Evolutionary conservation across 2,113 vertebrate genomes (phyloP), one percentile per base, ranked within the genome.

Genomic region (Vidua macroura): DNA sequence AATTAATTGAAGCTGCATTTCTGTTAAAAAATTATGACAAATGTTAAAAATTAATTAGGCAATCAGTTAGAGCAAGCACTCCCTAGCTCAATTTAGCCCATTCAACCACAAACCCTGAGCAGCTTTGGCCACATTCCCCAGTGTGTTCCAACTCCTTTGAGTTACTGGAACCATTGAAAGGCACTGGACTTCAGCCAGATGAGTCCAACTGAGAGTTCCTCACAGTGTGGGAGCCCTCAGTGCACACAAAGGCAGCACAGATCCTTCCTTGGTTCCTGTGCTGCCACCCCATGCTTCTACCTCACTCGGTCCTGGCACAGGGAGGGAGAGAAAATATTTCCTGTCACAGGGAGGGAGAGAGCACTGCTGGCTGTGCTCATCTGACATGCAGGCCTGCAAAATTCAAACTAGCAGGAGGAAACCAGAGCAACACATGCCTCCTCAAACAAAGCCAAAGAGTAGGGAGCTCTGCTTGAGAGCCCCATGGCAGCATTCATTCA

Each of bases 51-150:
- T 62, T 64, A 92, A 86, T 59, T 83, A 90, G 44, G 52, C 63
- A 88, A 93, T 77, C 43, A 70, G 20, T 46, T 85, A 82, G 43
- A 92, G 55, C 53, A 67, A 83, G 41, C 48, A 41, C 49, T 93
- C 73, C 21, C 35, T 80, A 74, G 67, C 43, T 72, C 63, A 90
- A 94, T 94, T 91, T 91, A 96, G 82, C 75, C 79, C 75, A 63
- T 83, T 93, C 94, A 95, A 78, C 94, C 93, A 95, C 94, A 97
- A 96, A 92, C 60, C 72, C 84, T 90, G 63, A 93, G 76, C 63
- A 91, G 39, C 68, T 90, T 55, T 79, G 85, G 64, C 67, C 85
- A 88, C 48, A 94, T 92, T 96, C 92, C 76, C 82, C 68, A 80
- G 75, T 20, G 8, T 90, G 82, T 86, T 96, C 82, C 92, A 95